Percentiles rank a stretch among this genome's conserved stretches.
These are phyloP conservation scores for Gallinago stenura DNA, from an alignment of 2,797 vertebrate genomes.

Conservation along the genomic window DNA sequence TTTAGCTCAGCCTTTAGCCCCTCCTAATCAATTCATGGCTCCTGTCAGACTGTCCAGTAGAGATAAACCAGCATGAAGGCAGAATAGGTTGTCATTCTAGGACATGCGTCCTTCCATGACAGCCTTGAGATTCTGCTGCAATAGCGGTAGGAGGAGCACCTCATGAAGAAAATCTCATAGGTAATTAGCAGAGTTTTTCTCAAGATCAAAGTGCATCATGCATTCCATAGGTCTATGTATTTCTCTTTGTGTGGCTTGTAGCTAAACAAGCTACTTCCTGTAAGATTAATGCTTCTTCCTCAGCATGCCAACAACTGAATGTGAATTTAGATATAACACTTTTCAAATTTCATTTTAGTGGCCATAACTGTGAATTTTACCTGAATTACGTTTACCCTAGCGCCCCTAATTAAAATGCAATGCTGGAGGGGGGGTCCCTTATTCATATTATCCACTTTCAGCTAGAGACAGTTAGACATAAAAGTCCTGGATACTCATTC, in stretches of 20 bases:
- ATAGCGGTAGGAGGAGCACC: not conserved
- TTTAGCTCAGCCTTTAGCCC: not conserved
- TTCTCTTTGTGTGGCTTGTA: not conserved
- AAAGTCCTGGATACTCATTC: not conserved
- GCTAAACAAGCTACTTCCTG: not conserved
- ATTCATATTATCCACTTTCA: not conserved
- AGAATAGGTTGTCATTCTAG: not conserved
- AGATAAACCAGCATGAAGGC: not conserved
- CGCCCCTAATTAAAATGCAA: not conserved
- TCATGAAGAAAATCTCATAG: not conserved
- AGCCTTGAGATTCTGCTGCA: not conserved
- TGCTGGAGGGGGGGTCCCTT: not conserved
- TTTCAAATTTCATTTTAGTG: not conserved
- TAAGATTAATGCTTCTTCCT: not conserved
- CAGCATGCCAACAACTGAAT: not conserved
- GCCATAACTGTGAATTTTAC: not conserved
- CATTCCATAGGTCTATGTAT: not conserved
- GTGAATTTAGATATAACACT: not conserved
- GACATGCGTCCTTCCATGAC: not conserved
- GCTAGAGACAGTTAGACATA: not conserved
- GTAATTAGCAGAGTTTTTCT: not conserved
- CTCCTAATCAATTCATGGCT: rapidly evolving
- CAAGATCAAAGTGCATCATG: not conserved
- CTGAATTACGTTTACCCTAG: not conserved
- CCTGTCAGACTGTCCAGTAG: not conserved